Conservation (phyloP, 2,113 vertebrate species). For the Oreocharis arfaki region DNA sequence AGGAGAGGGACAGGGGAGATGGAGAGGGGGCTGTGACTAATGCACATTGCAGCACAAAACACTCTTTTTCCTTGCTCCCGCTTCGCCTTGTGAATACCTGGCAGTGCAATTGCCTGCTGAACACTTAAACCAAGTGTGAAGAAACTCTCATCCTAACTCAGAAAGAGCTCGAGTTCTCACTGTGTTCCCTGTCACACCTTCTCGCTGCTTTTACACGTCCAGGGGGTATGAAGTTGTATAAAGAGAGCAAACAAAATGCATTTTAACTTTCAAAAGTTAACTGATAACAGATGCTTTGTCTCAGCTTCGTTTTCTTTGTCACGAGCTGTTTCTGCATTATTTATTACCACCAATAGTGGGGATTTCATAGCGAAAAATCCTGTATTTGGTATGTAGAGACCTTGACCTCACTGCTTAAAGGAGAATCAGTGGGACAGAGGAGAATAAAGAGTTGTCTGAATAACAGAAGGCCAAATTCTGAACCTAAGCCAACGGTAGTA, state of each 20-base stretch:
- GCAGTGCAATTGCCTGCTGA: fast-evolving
- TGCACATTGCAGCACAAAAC: fast-evolving
- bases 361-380: neutral
- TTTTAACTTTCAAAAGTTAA: neutral
- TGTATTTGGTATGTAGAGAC: neutral
- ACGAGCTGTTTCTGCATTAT: neutral
- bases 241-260: neutral
- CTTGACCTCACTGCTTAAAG: neutral
- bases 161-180: fast-evolving
- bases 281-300: neutral
- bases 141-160: neutral
- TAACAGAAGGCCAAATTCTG: neutral
- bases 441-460: neutral
- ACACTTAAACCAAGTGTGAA: fast-evolving
- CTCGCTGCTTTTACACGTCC: neutral
- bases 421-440: too few species aligned
- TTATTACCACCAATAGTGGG: neutral
- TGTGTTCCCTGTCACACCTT: neutral
- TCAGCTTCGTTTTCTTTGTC: neutral
- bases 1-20: too few species aligned
- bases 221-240: neutral
- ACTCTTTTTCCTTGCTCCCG: fast-evolving
- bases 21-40: neutral
- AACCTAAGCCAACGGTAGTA: neutral
- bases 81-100: fast-evolving